Conservation (phyloP, 2,113 vertebrate species). For the Prinia subflava region DNA sequence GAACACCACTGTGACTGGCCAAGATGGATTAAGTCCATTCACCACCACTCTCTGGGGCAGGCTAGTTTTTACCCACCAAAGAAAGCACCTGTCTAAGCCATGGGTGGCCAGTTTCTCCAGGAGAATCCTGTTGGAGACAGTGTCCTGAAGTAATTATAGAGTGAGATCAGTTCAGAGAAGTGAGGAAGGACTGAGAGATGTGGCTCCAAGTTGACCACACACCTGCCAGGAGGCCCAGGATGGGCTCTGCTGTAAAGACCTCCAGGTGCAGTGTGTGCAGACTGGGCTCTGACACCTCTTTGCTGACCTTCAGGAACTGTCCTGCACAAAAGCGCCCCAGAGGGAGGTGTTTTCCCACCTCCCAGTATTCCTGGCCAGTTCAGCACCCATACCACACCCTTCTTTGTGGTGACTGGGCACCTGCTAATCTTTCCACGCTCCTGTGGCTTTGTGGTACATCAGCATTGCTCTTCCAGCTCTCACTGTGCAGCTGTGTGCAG, state of each 20-base stretch:
- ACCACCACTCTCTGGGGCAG: not conserved
- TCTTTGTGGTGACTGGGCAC: not conserved
- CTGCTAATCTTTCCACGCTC: not conserved
- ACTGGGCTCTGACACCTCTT: rapidly evolving
- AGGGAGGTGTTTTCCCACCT: not conserved
- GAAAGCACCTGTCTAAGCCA: not conserved
- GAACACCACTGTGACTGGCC: rapidly evolving
- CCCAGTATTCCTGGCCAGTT: not conserved
- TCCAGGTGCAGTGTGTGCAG: not conserved
- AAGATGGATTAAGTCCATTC: not conserved
- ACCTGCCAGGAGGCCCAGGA: not conserved
- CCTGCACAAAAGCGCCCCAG: rapidly evolving
- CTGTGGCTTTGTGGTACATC: not conserved
- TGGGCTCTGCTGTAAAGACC: not conserved
- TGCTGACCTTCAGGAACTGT: not conserved
- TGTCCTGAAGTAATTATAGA: rapidly evolving
- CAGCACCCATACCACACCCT: not conserved
- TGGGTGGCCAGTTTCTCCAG: not conserved
- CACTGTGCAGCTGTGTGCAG: not conserved
- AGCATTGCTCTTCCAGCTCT: not conserved
- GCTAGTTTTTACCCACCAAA: not conserved
- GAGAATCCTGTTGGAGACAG: not conserved
- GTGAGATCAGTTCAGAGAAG: not conserved
- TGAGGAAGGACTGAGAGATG: not conserved
- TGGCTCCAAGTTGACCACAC: not conserved